Evolutionary conservation across 2,797 vertebrate species (phyloP).

Genomic region (Macropodus opercularis): DNA sequence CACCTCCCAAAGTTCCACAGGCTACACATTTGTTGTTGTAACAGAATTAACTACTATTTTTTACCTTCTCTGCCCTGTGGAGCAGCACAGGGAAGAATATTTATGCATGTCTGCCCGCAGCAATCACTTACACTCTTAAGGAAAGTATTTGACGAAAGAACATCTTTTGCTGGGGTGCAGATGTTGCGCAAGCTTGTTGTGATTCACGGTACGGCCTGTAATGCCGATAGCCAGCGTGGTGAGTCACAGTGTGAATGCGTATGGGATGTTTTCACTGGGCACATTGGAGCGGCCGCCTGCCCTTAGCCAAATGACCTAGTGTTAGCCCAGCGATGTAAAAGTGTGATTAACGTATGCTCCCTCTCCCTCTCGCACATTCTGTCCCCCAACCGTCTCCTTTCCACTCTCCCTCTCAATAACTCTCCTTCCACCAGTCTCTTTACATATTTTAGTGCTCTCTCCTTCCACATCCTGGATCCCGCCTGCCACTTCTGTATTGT

Average conservation of each 20-base stretch:
- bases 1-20: conserved; percentile 28
- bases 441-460: conserved; percentile 12
- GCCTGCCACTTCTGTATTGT: conserved; percentile 41
- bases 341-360: conserved; percentile 72
- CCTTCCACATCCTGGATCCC: conserved; percentile 17
- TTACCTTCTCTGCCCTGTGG: conserved; percentile 43
- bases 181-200: conserved; percentile 56
- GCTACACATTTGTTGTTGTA: conserved; percentile 33
- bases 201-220: no score
- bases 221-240: no score
- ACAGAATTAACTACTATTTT: conserved; percentile 56
- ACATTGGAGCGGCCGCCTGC: conserved; percentile 43
- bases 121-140: conserved; percentile 50
- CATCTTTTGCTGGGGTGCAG: conserved; percentile 51
- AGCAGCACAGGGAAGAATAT: conserved; percentile 33
- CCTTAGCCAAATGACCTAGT: conserved; percentile 62
- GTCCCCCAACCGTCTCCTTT: conserved; percentile 50
- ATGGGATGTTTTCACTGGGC: conserved; percentile 56
- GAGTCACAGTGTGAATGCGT: conserved; percentile 54
- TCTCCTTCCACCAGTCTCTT: conserved; percentile 33
- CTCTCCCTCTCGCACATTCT: conserved; percentile 30
- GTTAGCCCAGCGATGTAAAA: conserved; percentile 70
- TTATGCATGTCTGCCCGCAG: conserved; percentile 55
- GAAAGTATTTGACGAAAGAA: conserved; percentile 59
- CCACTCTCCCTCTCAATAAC: conserved; percentile 28